phyloP scores from a whole-genome alignment of 2,888 invertebrate genomes.

The Parnassius apollo region DNA sequence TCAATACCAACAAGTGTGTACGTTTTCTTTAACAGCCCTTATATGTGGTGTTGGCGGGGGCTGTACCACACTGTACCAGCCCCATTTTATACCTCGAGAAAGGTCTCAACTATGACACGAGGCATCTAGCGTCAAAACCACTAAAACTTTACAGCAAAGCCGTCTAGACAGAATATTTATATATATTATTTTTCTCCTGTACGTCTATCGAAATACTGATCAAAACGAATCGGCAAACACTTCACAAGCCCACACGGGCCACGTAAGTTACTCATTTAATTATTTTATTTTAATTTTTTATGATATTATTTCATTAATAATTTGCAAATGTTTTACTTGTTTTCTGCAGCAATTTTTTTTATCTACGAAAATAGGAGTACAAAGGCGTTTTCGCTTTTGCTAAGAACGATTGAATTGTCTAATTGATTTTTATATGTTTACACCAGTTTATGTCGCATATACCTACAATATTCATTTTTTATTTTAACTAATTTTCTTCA shows the following conservation, averaged over 20 bases:
- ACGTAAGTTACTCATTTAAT: constrained; percentile 40
- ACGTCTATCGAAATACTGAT: constrained; percentile 36
- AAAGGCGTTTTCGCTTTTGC: no score
- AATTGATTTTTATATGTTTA: no score
- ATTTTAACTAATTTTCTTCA: no score
- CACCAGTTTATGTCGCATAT: no score
- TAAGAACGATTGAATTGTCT: no score
- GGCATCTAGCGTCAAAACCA: constrained; percentile 71
- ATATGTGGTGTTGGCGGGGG: constrained; percentile 55
- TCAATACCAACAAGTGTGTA: constrained; percentile 6
- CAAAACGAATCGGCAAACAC: constrained; percentile 53
- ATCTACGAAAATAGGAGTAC: no score
- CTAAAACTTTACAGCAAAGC: constrained; percentile 61
- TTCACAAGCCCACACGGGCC: constrained; percentile 45
- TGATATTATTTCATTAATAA: no score
- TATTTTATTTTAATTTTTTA: no score
- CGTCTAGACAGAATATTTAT: constrained; percentile 45
- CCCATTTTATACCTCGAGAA: constrained; percentile 16
- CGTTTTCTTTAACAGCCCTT: constrained; percentile 11
- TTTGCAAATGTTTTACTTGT: no score
- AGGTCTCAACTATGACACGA: constrained; percentile 49
- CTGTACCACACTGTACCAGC: constrained; percentile 74
- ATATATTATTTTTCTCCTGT: constrained; percentile 24
- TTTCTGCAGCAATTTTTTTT: no score
- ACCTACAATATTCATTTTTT: no score